Base-by-base conservation (phyloP, 1,140 invertebrate genomes). In the Dinothrombium tinctorium region DNA sequence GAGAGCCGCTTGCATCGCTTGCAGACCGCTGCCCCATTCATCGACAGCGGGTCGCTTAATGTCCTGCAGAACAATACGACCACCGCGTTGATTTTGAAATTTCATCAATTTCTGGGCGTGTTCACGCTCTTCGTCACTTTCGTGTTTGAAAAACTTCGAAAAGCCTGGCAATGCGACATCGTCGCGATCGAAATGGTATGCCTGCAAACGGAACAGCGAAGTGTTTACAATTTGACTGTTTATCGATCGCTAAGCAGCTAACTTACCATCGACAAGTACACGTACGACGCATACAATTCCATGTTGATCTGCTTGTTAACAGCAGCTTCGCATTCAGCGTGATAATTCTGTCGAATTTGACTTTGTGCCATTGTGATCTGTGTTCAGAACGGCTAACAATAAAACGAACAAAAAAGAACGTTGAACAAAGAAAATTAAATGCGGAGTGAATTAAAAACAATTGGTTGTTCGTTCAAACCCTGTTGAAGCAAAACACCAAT, bases 291-390 rank as follows among this genome's bases (percentile, higher is more conserved):
- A 37, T 74, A 71, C 3, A 89, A 55, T 58, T 89, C 81, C 66
- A 82, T 60, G 59, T 86, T 86, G 50, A 89, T 84, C 59, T 87
- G 81, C 40, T 73, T 71, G 55, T 87, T 86, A 28, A 87, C 65
- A 9, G 64, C 69, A 21, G 65, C 64, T 59, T 86, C 80, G 51
- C 69, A 73, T 43, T 76, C 75, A 31, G 63, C 54, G 43, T 74
- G 65, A 56, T 71, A 86, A 60, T 82, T 82, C 58, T 84, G 78
- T 29, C 75, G 65, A 40, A 60, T 50, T 50, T 51, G 53, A 36
- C 24, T 50, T n/a, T n/a, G n/a, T n/a, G n/a, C n/a, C n/a, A n/a
- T n/a, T n/a, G n/a, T n/a, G n/a, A n/a, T n/a, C n/a, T n/a, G n/a
- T n/a, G n/a, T n/a, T n/a, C n/a, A n/a, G n/a, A n/a, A n/a, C n/a